phyloP scores from a whole-genome alignment of 2,797 vertebrate genomes.

The Xerus rutilus region DNA sequence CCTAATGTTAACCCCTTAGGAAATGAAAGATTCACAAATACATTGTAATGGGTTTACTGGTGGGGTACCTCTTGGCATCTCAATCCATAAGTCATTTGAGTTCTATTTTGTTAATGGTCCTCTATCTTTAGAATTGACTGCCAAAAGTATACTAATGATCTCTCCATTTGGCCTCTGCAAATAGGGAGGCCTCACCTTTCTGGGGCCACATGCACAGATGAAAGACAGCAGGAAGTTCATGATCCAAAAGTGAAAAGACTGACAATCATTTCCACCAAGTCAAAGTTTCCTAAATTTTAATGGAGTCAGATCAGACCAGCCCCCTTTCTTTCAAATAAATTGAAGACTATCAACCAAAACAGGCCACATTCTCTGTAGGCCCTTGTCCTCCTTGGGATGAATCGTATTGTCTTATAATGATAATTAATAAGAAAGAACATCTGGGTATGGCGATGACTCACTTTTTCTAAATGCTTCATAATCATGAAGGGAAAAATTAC shows the following conservation, averaged over 20 bases:
- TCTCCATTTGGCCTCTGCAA: neutral
- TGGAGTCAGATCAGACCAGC: neutral
- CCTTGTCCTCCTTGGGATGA: neutral
- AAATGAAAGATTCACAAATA: neutral
- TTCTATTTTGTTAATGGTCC: neutral
- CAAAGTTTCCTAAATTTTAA: neutral
- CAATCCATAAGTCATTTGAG: neutral
- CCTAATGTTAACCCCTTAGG: neutral
- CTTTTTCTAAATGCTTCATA: conserved; percentile 62
- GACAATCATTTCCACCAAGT: neutral
- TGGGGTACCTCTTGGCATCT: neutral
- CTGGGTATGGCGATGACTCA: conserved; percentile 31
- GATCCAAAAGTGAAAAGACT: neutral
- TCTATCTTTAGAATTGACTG: neutral
- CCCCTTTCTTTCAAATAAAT: neutral
- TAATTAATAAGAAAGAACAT: conserved; percentile 71
- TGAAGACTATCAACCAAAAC: conserved; percentile 47
- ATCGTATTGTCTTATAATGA: neutral
- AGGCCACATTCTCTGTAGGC: neutral
- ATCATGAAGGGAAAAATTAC: conserved; percentile 39
- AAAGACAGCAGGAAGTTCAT: neutral
- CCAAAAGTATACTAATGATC: neutral
- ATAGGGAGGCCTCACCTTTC: neutral
- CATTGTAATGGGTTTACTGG: neutral
- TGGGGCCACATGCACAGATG: accelerated